These are phyloP conservation scores for Orthochromis indermauri DNA, from an alignment of 2,113 vertebrate species.

Conservation along the genomic window DNA sequence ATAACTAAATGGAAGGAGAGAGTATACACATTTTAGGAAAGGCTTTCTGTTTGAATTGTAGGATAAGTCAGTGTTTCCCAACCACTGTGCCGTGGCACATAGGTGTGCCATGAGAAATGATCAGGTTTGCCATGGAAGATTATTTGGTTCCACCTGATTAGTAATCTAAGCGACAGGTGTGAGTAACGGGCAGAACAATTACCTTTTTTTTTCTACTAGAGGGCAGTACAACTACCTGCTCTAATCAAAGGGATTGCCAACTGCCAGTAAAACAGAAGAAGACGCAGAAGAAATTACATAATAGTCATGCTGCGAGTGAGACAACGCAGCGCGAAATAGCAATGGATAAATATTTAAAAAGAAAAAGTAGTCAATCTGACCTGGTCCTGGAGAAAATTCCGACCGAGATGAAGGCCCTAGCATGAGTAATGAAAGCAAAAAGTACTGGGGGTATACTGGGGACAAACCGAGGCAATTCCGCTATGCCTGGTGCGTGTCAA, in stretches of 20 bases:
- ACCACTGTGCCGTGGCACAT: background rate
- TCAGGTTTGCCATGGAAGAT: background rate
- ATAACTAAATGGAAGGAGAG: background rate
- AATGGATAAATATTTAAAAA: background rate
- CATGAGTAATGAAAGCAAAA: background rate
- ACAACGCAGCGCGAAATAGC: background rate
- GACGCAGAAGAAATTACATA: background rate
- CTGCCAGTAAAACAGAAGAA: background rate
- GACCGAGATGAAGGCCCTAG: background rate
- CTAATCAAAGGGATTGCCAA: background rate
- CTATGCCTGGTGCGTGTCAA: background rate
- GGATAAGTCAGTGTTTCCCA: background rate
- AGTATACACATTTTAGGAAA: background rate
- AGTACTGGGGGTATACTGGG: background rate
- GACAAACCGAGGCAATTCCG: background rate
- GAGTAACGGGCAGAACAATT: background rate
- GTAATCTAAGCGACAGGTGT: background rate
- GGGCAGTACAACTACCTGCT: background rate
- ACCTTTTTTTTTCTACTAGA: background rate
- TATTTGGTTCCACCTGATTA: background rate
- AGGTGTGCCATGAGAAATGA: background rate
- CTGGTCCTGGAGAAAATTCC: background rate
- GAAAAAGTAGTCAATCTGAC: background rate
- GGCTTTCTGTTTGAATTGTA: background rate
- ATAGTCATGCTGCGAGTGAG: background rate